Base-by-base conservation (phyloP, 2,888 invertebrate species). In the Rhagophthalmus giganteus region DNA sequence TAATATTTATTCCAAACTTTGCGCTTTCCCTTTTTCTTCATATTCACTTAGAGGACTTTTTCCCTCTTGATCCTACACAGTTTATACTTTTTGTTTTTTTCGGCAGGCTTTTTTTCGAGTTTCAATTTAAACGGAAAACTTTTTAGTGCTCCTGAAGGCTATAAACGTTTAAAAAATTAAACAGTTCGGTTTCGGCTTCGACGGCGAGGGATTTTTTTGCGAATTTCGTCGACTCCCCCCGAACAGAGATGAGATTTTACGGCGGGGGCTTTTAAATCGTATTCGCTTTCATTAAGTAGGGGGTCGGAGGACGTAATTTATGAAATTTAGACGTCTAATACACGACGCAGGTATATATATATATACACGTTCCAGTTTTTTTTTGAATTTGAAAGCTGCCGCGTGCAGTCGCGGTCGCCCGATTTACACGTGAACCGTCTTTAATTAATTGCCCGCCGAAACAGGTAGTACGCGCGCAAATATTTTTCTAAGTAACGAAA, bases 21-120 rank as follows among this genome's bases (percentile, higher is more conserved):
- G 26, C 49, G 48, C 44, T 37, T 35, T 48, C 52, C 35, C 40
- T 51, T 52, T 49, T 55, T 48, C 48, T 45, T 55, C 41, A 52
- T 45, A 55, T 52, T 55, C 52, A 53, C 52, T 55, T 55, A 48
- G 53, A 44, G 33, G 37, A 39, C 44, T 48, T 54, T 53, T 54
- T 47, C 47, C 31, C 26, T 44, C 49, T 47, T 49, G 55, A 56
- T 56, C 55, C 45, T 40, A 38, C n/a, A n/a, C 44, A 45, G 48
- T 56, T 51, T 56, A 56, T 56, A 50, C 49, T 54, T 56, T 55
- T 54, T 56, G 46, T 54, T 54, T 53, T 49, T 50, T 12, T 34
- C 16, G 42, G 32, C 28, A 37, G 37, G 40, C n/a, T n/a, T 46
- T 50, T 45, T 44, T 38, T 46, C 26, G 11, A 30, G 20, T 44